phyloP scores from a whole-genome alignment of 2,113 vertebrate species.

The Strix uralensis region DNA sequence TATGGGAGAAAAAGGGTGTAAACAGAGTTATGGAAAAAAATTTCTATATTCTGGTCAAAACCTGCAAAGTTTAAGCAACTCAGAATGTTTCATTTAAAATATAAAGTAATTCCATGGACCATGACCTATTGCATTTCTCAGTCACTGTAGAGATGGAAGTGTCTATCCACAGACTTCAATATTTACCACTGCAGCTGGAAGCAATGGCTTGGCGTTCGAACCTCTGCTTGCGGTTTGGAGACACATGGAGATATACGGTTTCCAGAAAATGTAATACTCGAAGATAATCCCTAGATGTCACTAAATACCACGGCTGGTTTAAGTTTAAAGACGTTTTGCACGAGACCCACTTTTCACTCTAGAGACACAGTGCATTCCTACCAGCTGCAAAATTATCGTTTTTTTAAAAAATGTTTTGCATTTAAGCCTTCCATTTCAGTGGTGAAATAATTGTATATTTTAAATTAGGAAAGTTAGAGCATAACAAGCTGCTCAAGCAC shows the following conservation, averaged over 20 bases:
- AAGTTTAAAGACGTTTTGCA: not conserved
- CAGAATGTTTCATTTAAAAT: not conserved
- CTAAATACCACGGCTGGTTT: conserved; percentile 45
- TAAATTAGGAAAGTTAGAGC: not conserved
- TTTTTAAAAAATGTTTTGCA: not conserved
- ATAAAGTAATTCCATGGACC: not conserved
- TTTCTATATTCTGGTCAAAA: not conserved
- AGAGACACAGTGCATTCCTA: not conserved
- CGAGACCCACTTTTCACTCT: not conserved
- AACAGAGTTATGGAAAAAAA: not conserved
- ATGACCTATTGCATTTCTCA: not conserved
- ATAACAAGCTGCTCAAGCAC: not conserved
- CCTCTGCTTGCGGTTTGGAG: not conserved
- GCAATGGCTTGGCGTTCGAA: not conserved
- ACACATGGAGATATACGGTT: not conserved
- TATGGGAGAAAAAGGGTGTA: not conserved
- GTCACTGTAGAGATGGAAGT: not conserved
- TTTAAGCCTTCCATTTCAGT: not conserved
- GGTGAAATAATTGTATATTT: not conserved
- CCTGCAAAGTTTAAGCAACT: not conserved
- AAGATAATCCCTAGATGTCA: conserved; percentile 69
- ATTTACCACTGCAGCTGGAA: fast-evolving
- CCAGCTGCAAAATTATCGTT: not conserved
- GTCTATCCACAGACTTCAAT: not conserved
- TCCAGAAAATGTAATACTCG: conserved; percentile 18